A percentile compares a stretch with the other conserved stretches of the same genome.
These are phyloP conservation scores for Chelonoidis abingdonii DNA, from an alignment of 2,113 vertebrate species.

Conservation along the genomic window DNA sequence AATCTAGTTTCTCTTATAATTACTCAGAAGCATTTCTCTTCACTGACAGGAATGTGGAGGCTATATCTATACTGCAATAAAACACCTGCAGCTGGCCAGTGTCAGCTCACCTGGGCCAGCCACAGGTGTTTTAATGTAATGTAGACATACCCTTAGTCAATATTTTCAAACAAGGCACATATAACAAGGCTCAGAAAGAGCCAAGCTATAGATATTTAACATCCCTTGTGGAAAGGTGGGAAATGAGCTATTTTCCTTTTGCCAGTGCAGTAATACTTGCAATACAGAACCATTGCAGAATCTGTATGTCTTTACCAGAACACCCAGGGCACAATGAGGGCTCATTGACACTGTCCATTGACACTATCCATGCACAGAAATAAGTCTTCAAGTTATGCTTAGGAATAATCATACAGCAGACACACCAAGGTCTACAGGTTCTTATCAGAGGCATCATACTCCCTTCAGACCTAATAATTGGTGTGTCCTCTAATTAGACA, in stretches of 20 bases:
- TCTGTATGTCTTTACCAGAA: background rate
- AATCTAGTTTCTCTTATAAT: background rate
- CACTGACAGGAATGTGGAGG: background rate
- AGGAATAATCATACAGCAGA: background rate
- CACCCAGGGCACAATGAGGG: rapidly evolving
- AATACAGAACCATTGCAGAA: background rate
- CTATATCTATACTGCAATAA: too few species aligned
- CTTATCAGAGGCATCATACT: background rate
- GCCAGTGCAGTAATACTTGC: background rate
- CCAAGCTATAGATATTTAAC: background rate
- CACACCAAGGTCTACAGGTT: background rate
- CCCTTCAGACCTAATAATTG: background rate
- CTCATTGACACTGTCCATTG: rapidly evolving
- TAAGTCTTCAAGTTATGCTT: background rate
- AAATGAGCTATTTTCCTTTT: background rate
- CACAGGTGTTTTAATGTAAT: too few species aligned
- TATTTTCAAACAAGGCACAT: rapidly evolving
- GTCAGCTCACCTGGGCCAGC: too few species aligned
- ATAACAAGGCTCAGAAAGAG: background rate
- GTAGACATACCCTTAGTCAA: too few species aligned
- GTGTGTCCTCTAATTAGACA: background rate
- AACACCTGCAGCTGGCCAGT: too few species aligned
- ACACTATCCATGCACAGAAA: rapidly evolving
- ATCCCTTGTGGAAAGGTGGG: background rate
- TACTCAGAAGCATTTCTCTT: background rate